Conservation (phyloP, 2,888 invertebrate genomes). For the Macaria liturata region DNA sequence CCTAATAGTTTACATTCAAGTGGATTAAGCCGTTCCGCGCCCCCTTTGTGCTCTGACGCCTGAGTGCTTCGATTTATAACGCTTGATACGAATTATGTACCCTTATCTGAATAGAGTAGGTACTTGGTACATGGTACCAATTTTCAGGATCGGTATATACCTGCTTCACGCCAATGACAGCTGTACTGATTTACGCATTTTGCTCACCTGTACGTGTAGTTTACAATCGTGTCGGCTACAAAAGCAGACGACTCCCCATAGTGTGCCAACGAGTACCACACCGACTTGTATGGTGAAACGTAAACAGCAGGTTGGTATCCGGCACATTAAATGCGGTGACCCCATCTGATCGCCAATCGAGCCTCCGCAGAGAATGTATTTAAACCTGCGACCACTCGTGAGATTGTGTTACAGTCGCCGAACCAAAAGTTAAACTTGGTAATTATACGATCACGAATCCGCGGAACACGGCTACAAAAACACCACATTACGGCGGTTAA, state of each 20-base stretch:
- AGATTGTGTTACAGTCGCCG: conserved; percentile 26
- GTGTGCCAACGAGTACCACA: conserved; percentile 71
- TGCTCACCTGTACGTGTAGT: neutral
- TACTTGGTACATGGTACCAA: no score
- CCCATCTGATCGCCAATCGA: conserved; percentile 77
- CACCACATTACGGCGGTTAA: conserved; percentile 21
- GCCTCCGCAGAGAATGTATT: conserved; percentile 53
- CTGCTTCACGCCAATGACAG: no score
- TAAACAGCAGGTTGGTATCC: conserved; percentile 81
- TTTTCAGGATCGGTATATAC: no score
- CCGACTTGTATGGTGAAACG: conserved; percentile 72
- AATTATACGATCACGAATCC: conserved; percentile 5
- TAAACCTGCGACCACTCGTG: conserved; percentile 44
- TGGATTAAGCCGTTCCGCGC: conserved; percentile 64
- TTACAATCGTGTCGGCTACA: conserved; percentile 29
- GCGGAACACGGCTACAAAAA: conserved; percentile 9
- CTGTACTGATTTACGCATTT: no score
- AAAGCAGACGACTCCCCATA: conserved; percentile 67
- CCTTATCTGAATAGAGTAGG: no score
- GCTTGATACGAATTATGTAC: conserved; percentile 1
- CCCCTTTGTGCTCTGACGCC: conserved; percentile 50
- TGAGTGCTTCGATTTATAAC: conserved; percentile 57
- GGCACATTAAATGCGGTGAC: conserved; percentile 82
- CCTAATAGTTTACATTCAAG: conserved; percentile 65
- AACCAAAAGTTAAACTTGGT: conserved; percentile 14